Evolutionary conservation across 2,888 invertebrate genomes (phyloP).

Genomic region (Torymus tubicola): DNA sequence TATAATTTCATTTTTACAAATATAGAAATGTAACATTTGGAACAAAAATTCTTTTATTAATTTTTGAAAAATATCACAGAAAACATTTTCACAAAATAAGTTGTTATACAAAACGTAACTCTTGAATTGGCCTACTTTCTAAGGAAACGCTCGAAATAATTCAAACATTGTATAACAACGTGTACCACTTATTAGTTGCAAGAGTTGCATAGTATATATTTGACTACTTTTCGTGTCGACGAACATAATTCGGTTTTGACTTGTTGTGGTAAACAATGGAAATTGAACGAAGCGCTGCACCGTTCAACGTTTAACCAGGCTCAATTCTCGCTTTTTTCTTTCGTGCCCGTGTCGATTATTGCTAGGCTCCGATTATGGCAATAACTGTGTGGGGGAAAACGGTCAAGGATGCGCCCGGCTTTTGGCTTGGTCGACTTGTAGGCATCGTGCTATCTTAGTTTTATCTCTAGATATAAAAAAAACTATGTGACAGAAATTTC

Average conservation of each 20-base stretch:
- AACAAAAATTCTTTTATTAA: too few species aligned
- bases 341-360: conserved; percentile 30
- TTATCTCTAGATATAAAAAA: too few species aligned
- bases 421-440: conserved; percentile 12
- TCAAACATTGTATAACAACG: conserved; percentile 1
- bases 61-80: too few species aligned
- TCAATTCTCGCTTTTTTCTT: conserved; percentile 5
- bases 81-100: too few species aligned
- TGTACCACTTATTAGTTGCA: background rate
- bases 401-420: conserved; percentile 44
- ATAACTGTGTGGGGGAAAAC: conserved; percentile 25
- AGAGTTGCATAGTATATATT: too few species aligned
- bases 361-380: conserved; percentile 6
- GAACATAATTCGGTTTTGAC: background rate
- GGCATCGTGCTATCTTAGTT: background rate
- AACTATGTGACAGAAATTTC: too few species aligned
- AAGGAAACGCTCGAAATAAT: background rate
- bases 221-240: conserved; percentile 11
- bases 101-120: conserved; percentile 53
- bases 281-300: conserved; percentile 8
- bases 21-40: too few species aligned
- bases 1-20: too few species aligned
- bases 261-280: conserved; percentile 14
- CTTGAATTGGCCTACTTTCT: conserved; percentile 6
- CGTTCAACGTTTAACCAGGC: too few species aligned